These are phyloP conservation scores for Lycaon pictus DNA, from an alignment of 2,113 vertebrate genomes.

Conservation along the genomic window DNA sequence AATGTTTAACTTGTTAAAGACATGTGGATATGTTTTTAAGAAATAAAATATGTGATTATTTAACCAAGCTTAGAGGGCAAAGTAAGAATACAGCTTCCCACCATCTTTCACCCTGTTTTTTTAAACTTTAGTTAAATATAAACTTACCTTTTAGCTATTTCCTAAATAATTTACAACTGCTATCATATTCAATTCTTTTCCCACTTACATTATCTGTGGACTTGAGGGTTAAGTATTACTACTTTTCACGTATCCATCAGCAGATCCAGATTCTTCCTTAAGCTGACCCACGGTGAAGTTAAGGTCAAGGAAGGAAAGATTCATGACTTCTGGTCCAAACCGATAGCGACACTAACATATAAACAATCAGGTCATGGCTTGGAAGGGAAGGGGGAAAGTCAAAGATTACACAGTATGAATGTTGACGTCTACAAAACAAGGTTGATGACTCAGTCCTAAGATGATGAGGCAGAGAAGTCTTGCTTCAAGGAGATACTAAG, in stretches of 20 bases:
- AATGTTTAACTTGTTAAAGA: not conserved
- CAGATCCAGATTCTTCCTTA: not conserved
- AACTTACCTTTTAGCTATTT: not conserved
- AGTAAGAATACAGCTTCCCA: not conserved
- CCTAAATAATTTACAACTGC: constrained; percentile 17
- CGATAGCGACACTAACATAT: not conserved
- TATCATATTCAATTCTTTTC: not conserved
- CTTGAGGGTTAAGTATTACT: not conserved
- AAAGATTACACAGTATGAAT: not conserved
- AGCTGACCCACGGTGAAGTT: not conserved
- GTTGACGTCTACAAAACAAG: not conserved
- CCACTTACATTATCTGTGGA: not conserved
- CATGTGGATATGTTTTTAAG: not conserved
- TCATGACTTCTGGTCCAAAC: not conserved
- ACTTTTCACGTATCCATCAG: not conserved
- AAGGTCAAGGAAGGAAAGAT: constrained; percentile 29
- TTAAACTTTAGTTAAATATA: not conserved
- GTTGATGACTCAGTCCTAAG: not conserved
- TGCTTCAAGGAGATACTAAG: not conserved
- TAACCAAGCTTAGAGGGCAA: not conserved
- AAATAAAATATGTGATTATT: not conserved
- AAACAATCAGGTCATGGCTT: not conserved
- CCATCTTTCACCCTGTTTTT: not conserved
- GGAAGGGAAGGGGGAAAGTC: not conserved
- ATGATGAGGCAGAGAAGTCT: rapidly evolving